These are phyloP conservation scores for Panzeria rudis DNA, from an alignment of 2,888 invertebrate genomes.

Conservation along the genomic window DNA sequence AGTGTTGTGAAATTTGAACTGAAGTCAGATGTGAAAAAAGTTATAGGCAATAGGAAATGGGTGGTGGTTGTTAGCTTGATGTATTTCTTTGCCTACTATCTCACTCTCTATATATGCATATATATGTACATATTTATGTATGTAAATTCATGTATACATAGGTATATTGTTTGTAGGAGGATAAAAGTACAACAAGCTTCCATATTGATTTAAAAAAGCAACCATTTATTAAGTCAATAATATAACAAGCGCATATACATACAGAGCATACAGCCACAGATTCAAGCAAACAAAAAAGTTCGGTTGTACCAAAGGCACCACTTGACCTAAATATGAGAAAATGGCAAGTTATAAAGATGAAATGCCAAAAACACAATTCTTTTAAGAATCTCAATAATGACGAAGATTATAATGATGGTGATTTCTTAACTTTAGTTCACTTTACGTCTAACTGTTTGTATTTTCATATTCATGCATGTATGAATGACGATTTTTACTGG, in stretches of 20 bases:
- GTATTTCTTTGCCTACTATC: not conserved
- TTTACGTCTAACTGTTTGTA: conserved; percentile 15
- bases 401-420: conserved; percentile 47
- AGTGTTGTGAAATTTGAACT: not conserved
- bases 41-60: not conserved
- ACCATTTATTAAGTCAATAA: conserved; percentile 39
- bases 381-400: conserved; percentile 46
- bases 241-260: conserved; percentile 3
- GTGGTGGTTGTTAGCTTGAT: not conserved
- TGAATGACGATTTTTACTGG: conserved; percentile 8
- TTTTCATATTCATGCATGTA: conserved; percentile 1
- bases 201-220: conserved; percentile 44
- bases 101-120: not conserved
- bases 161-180: conserved; percentile 26
- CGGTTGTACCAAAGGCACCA: conserved; percentile 57
- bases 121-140: not conserved
- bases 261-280: not conserved
- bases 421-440: conserved; percentile 42
- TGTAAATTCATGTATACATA: not conserved
- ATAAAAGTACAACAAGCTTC: not conserved
- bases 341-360: conserved; percentile 31
- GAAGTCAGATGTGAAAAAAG: not conserved
- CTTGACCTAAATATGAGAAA: conserved; percentile 59
- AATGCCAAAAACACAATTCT: conserved; percentile 27
- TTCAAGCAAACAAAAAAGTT: conserved; percentile 26